Conservation (phyloP, 37 sponge, comb jelly and placozoan genomes). For the Diacarnus erythraeanus region DNA sequence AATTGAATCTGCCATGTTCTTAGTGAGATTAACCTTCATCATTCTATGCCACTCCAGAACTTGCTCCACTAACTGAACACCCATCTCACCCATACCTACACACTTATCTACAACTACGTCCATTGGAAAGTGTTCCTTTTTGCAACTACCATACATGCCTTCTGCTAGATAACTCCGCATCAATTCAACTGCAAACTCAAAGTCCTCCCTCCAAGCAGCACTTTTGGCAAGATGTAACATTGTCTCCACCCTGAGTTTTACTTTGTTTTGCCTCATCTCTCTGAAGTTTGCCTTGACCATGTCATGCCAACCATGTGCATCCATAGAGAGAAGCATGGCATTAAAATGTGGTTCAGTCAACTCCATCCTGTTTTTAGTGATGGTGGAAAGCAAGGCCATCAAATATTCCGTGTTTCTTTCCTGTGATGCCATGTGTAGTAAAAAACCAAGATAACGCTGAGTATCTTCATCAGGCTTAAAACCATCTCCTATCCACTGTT, state of each 20-base stretch:
- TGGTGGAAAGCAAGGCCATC: not conserved
- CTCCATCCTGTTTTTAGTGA: not conserved
- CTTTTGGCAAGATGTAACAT: not conserved
- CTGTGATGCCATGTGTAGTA: too few species aligned
- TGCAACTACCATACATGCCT: too few species aligned
- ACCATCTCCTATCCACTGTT: not conserved
- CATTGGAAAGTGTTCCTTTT: not conserved
- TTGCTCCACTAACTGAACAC: not conserved
- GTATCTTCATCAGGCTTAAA: not conserved
- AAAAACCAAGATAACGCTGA: too few species aligned
- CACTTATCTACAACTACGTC: not conserved
- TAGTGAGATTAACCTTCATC: not conserved
- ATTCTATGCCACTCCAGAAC: constrained; percentile 3
- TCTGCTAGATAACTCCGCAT: too few species aligned
- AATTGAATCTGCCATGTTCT: not conserved
- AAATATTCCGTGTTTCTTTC: not conserved
- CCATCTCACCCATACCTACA: not conserved
- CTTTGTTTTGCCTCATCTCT: not conserved
- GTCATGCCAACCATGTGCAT: not conserved
- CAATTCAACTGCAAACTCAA: not conserved
- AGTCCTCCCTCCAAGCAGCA: not conserved
- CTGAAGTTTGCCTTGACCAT: not conserved
- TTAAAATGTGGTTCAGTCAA: not conserved
- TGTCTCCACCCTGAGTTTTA: not conserved
- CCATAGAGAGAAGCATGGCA: not conserved